These are phyloP conservation scores for Plotosus lineatus DNA, from an alignment of 2,113 vertebrate species.

Conservation along the genomic window DNA sequence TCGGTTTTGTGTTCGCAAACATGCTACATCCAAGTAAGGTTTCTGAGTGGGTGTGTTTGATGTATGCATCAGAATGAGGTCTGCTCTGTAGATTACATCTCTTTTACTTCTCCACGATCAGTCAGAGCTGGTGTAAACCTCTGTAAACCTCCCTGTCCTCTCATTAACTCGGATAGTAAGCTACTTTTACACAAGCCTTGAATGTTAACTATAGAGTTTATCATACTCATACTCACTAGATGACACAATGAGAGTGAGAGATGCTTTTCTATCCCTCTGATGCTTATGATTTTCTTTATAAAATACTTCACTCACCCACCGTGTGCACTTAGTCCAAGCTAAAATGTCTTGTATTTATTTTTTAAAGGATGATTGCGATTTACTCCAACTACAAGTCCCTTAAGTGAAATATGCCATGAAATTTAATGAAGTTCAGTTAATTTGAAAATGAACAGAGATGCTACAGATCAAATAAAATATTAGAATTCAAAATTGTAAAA, in stretches of 20 bases:
- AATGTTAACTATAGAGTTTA: constrained; percentile 15
- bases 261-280: constrained; percentile 49
- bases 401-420: constrained; percentile 62
- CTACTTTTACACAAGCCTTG: not conserved
- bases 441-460: constrained; percentile 66
- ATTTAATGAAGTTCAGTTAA: constrained; percentile 72
- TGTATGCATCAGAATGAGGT: constrained; percentile 47
- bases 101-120: not conserved
- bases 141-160: constrained; percentile 14
- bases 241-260: constrained; percentile 18
- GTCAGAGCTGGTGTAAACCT: constrained; percentile 1
- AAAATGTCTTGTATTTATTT: constrained; percentile 54
- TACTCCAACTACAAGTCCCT: constrained; percentile 57
- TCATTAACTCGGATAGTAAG: constrained; percentile 9
- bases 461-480: constrained; percentile 64
- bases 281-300: constrained; percentile 41
- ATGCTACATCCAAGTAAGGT: constrained; percentile 25
- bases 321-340: constrained; percentile 42
- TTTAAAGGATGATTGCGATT: constrained; percentile 58
- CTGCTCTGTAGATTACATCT: constrained; percentile 21
- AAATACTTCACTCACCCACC: constrained; percentile 45
- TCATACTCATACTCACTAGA: constrained; percentile 36
- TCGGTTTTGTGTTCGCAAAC: constrained; percentile 38
- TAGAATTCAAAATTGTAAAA: constrained; percentile 62
- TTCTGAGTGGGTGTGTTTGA: constrained; percentile 45